Conservation (phyloP, 2,797 vertebrate genomes). For the Scyliorhinus canicula region DNA sequence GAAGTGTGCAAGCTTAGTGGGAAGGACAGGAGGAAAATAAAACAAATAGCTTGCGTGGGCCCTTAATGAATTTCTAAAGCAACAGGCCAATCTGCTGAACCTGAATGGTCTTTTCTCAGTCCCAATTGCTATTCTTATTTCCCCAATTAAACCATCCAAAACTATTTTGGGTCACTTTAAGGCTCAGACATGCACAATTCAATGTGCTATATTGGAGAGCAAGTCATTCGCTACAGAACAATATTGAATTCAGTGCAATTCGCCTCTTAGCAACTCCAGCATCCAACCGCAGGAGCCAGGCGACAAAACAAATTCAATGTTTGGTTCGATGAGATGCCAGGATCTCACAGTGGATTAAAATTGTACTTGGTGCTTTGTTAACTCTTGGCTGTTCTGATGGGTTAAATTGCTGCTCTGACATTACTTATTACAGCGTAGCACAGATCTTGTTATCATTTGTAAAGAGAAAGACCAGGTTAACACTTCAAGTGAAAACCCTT, state of each 20-base stretch:
- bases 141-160: background rate
- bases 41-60: background rate
- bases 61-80: conserved; percentile 14
- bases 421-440: background rate
- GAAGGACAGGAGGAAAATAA: conserved; percentile 1
- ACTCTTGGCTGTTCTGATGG: background rate
- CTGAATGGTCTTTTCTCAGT: background rate
- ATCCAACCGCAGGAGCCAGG: background rate
- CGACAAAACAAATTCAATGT: background rate
- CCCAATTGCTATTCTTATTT: background rate
- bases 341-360: background rate
- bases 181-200: background rate
- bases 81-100: background rate
- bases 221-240: background rate
- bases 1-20: background rate
- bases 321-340: background rate
- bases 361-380: background rate
- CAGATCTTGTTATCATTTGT: background rate
- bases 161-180: background rate
- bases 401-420: background rate
- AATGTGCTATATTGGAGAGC: background rate
- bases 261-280: background rate
- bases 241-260: background rate
- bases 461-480: background rate
- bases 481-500: background rate